Evolutionary conservation across 2,888 invertebrate species (phyloP), one percentile per base, ranked within the genome.

Genomic region (Nesidiocoris tenuis): DNA sequence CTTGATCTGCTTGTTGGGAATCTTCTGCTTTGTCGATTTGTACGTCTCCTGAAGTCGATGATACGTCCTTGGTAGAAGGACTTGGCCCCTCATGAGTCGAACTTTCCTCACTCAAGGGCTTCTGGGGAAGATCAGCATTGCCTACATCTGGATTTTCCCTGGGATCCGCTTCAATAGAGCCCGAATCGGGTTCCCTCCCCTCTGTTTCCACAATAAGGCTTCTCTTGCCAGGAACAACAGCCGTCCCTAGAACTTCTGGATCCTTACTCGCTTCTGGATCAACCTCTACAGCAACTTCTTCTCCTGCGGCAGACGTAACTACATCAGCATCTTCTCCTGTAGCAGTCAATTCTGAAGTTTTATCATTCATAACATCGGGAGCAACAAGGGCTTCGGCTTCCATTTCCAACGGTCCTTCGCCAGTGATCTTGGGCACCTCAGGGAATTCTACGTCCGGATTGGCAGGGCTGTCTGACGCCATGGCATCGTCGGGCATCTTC

Each of bases 401-500:
- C 72, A 72, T 72, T 54, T 72, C 72, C 9, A 61, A 61, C n/a
- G 72, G 61, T 0, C 54, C 72, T 9, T 61, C 72, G 12, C 5
- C 54, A 7, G 12, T 21, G 23, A 25, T 18, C 55, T 21, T 55
- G 7, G 55, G 21, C 2, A 22, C 56, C 22, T 56, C 67, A 5
- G 12, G 9, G 23, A 67, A 55, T 19, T 67, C 67, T 9, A 67
- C 67, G 55, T 67, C 67, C 18, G 59, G 59, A 5, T 9, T n/a
- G 19, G n/a, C 18, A 56, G 22, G 56, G 17, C 67, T 56, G 65
- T 65, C 65, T 17, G 70, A 61, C 0, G 25, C 72, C 61, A 63
- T 72, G 2, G 16, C 54, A 54, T 61, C 65, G 25, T 65, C 65
- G n/a, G 2, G 17, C 7, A 25, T 16, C 17, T 65, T 65, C 39